phyloP scores from a whole-genome alignment of 2,888 invertebrate genomes.

The Eilema depressum region DNA sequence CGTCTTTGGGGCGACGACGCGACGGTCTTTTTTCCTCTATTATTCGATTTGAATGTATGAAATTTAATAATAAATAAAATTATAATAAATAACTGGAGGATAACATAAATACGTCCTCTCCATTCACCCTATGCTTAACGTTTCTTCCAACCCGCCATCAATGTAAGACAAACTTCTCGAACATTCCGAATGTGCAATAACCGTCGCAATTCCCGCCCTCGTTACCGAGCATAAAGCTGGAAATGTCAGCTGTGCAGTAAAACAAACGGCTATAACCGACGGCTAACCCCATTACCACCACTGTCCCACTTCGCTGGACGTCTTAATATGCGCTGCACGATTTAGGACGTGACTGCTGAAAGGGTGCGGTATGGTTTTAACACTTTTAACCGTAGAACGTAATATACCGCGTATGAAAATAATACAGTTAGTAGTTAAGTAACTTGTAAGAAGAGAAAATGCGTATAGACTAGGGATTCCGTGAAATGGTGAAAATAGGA shows the following conservation, averaged over 20 bases:
- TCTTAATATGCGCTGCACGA: slow-evolving; percentile 36
- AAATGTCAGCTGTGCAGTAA: slow-evolving; percentile 46
- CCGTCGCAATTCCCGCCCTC: not conserved
- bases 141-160: not conserved
- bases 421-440: no score
- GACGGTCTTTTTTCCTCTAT: no score
- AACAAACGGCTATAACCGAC: slow-evolving; percentile 41
- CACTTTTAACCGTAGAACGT: not conserved
- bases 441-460: no score
- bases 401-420: not conserved
- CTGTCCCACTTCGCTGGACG: slow-evolving; percentile 37
- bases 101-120: no score
- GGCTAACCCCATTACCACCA: slow-evolving; percentile 33
- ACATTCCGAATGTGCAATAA: not conserved
- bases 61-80: no score
- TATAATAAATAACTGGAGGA: no score
- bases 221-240: slow-evolving; percentile 32
- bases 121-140: no score
- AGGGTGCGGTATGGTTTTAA: slow-evolving; percentile 22
- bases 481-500: no score
- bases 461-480: no score
- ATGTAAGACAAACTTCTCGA: not conserved
- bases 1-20: no score
- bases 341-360: slow-evolving; percentile 23
- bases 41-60: no score